Evolutionary conservation across 2,113 vertebrate species (phyloP), one percentile per base, ranked within the genome.

Genomic region (Trematomus loennbergii): DNA sequence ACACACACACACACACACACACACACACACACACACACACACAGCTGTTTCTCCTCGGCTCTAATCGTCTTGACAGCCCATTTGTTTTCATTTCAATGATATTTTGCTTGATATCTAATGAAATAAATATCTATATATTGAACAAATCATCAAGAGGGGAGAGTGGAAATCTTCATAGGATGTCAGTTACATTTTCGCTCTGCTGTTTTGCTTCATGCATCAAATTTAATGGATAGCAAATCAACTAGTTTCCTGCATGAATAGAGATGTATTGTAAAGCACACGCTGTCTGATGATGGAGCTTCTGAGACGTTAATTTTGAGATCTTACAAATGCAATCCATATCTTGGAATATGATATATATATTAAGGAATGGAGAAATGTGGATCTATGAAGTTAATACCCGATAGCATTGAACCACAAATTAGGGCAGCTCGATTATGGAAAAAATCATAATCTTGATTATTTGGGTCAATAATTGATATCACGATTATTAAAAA

Each of bases 51-150:
- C 65, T 72, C 71, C 83, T 82, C 65, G 55, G 40, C 75, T 82
- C 54, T 84, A 59, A 59, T 87, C 70, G 60, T 81, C 78, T 69
- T 92, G 91, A 91, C 90, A 93, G 86, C 80, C 78, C 92, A 94
- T 94, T 94, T 94, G 89, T 94, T 94, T 92, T 91, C 87, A 94
- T 94, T 93, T 92, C 78, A 73, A 69, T 69, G 79, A 92, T 78
- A 91, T 87, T 94, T 87, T 80, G 86, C 86, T 93, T 87, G 79
- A 91, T 94, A 89, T 86, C 81, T 89, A 93, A 93, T 91, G 78
- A 89, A 93, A 93, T 92, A 93, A 92, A 87, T 88, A 92, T 94
- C 90, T 89, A 90, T 90, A 92, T 89, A 91, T 91, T 78, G 90
- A 91, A 82, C 83, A 75, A 82, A 88, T 82, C 87, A 92, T 91